Base-by-base conservation (phyloP, 2,113 vertebrate genomes). In the Hippocampus comes region DNA sequence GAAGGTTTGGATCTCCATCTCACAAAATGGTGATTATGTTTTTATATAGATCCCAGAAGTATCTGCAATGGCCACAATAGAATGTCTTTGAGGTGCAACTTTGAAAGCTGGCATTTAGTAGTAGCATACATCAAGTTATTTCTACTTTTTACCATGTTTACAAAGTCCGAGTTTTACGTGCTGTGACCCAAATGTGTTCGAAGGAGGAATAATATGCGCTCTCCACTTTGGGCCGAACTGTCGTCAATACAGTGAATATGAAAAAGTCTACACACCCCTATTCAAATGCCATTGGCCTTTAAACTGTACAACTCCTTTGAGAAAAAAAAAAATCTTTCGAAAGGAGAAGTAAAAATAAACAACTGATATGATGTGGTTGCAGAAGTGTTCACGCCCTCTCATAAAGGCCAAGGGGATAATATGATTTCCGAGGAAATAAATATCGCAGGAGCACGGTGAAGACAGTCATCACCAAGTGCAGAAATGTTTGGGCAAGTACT, bases 1-100 rank as follows among this genome's bases (percentile, higher is more conserved):
- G 65, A 70, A 78, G 43, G 70, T 73, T 68, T 53, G 72, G 55
- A 67, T 69, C 79, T 70, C n/a, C 43, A 61, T 34, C 55, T 70
- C 34, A 3, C 4, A 77, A 76, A 79, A 74, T 30, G 18, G 48
- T 74, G 23, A 66, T 66, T 66, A 9, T 9, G 64, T 30, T 61
- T 61, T 61, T 38, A 61, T 61, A 48, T 14, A 48, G n/a, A 10
- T 63, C 17, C 53, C 48, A 51, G 48, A 51, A 72, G 23, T 51
- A 43, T 66, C 67, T 68, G n/a, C 56, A 68, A 9, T 20, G 46
- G 64, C 20, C 30, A 25, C 34, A 55, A 15, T 34, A 51, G 20
- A 49, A 46, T 66, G 60, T 57, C 64, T 71, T 34, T 65, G 15
- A 56, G 74, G 27, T 53, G 66, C 56, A 9, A 17, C 8, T 60